Evolutionary conservation across 2,797 vertebrate genomes (phyloP).

Genomic region (Enteromius argenteus): DNA sequence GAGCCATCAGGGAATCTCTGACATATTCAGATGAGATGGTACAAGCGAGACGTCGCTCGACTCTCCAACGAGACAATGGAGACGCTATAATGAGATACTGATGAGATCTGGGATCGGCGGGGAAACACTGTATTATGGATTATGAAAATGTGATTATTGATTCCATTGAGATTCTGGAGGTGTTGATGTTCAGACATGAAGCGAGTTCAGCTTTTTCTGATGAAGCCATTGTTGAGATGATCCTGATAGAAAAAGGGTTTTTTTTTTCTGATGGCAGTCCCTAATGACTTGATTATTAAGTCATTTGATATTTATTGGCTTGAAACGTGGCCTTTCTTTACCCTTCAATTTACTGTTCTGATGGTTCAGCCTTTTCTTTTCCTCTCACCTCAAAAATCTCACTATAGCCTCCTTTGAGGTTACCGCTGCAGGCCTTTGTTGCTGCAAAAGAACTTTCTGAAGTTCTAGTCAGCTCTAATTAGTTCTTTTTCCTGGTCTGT

Average conservation of each 20-base stretch:
- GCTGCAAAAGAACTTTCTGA: background rate
- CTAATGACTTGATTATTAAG: slow-evolving; percentile 33
- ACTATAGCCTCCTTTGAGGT: background rate
- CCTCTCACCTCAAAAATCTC: background rate
- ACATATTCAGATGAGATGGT: slow-evolving; percentile 48
- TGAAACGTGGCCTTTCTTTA: background rate
- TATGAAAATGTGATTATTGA: slow-evolving; percentile 55
- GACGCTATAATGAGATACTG: slow-evolving; percentile 59
- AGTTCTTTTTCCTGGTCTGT: slow-evolving; percentile 28
- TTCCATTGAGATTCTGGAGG: slow-evolving; percentile 47
- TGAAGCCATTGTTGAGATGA: slow-evolving; percentile 38
- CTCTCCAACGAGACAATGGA: slow-evolving; percentile 57
- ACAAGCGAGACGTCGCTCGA: slow-evolving; percentile 41
- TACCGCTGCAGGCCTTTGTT: background rate
- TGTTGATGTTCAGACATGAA: slow-evolving; percentile 40
- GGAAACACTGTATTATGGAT: slow-evolving; percentile 47
- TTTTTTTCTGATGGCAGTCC: background rate
- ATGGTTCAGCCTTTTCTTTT: background rate
- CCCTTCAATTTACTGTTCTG: background rate
- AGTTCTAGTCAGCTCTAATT: slow-evolving; percentile 25
- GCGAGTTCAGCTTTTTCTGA: slow-evolving; percentile 22
- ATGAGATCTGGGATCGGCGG: slow-evolving; percentile 50
- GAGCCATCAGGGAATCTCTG: slow-evolving; percentile 48
- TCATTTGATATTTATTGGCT: slow-evolving; percentile 19
- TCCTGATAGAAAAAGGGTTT: slow-evolving; percentile 7